Base-by-base conservation (phyloP, 1,140 invertebrate species). In the Arctopsyche grandis region DNA sequence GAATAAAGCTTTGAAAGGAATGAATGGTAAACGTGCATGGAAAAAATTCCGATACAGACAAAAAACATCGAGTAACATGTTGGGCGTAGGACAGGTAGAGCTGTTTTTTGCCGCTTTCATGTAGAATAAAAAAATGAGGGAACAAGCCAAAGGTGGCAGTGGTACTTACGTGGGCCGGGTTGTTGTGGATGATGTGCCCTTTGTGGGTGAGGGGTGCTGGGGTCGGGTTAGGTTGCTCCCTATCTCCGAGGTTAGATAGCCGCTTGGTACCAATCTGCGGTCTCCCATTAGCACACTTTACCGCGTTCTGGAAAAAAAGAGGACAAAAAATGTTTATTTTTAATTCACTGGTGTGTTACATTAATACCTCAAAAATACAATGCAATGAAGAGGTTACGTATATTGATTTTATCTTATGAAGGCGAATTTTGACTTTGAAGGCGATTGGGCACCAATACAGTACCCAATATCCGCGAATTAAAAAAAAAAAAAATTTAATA, bases 261-360 rank as follows among this genome's bases (percentile, higher is more conserved):
- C 77, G 48, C 78, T 79, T 81, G 70, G 29, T 58, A 44, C 80
- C 75, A 73, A 79, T 69, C 21, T 77, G 77, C 48, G 79, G 60
- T 12, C 80, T 74, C 14, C 82, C 80, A 70, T 75, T 81, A 5
- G 80, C 82, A 66, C 82, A 81, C 77, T 83, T 83, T 75, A 83
- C 79, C n/a, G 82, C 82, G 58, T 83, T 83, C 82, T 83, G 82
- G 70, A 83, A 78, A 66, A 73, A 70, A 38, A 66, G 22, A 21
- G 10, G 63, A 60, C 0, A 7, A 19, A 19, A 60, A 76, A 66
- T 7, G 74, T 60, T n/a, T n/a, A n/a, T n/a, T n/a, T n/a, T 9
- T n/a, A n/a, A n/a, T n/a, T n/a, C n/a, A n/a, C n/a, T n/a, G n/a
- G n/a, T n/a, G n/a, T n/a, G n/a, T n/a, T n/a, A n/a, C n/a, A n/a